These are phyloP conservation scores for Xiphias gladius DNA, from an alignment of 2,113 vertebrate species.

Conservation along the genomic window DNA sequence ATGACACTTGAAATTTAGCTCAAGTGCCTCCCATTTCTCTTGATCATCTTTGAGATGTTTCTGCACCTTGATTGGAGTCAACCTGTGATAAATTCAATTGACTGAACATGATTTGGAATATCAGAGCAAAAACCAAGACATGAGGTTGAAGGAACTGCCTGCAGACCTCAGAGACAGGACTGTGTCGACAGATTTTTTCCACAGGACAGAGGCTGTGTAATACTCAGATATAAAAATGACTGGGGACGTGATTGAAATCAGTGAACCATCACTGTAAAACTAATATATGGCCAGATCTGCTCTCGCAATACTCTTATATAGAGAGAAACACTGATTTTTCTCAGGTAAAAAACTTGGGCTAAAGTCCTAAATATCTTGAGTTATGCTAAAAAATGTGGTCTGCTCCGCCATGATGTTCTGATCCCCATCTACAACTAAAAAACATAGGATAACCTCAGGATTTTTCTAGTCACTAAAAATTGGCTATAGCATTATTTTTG, in stretches of 20 bases:
- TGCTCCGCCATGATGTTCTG: background rate
- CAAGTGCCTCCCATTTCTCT: too few relatives aligned
- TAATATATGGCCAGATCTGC: background rate
- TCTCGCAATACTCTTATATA: background rate
- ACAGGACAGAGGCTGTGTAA: background rate
- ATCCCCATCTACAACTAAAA: background rate
- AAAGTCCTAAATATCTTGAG: background rate
- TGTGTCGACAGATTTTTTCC: background rate
- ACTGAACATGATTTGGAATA: too few relatives aligned
- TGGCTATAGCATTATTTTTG: too few relatives aligned
- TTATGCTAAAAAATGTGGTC: background rate
- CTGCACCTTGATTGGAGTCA: too few relatives aligned
- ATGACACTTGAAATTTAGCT: too few relatives aligned
- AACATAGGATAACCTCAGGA: too few relatives aligned
- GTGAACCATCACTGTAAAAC: background rate
- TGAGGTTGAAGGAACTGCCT: too few relatives aligned
- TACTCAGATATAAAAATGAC: slow-evolving; percentile 13
- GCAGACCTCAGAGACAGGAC: too few relatives aligned
- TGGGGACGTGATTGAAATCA: slow-evolving; percentile 2
- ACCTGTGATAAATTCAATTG: too few relatives aligned
- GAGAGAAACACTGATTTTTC: background rate
- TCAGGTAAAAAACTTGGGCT: background rate
- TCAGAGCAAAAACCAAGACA: too few relatives aligned
- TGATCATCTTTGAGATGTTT: too few relatives aligned
- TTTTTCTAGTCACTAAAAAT: too few relatives aligned